These are phyloP conservation scores for Mactromeris polynyma DNA, from an alignment of 2,888 invertebrate genomes.

Conservation along the genomic window DNA sequence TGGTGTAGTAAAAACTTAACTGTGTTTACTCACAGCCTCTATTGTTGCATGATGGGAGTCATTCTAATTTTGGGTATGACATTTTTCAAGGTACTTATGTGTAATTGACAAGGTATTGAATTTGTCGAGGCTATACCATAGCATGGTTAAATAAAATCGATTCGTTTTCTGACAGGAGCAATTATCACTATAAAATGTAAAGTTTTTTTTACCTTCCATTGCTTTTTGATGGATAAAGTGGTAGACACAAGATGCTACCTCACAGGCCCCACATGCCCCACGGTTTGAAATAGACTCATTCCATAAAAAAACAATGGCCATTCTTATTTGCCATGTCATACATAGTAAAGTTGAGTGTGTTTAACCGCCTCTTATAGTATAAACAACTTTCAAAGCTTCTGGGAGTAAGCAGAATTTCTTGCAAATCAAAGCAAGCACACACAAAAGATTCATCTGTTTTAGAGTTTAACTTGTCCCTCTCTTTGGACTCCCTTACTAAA, in stretches of 20 bases:
- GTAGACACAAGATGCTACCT: constrained; percentile 13
- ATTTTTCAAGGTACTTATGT: constrained; percentile 15
- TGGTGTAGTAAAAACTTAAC: background rate
- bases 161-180: constrained; percentile 48
- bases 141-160: background rate
- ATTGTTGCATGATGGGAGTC: constrained; percentile 56
- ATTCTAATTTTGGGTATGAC: too few relatives aligned
- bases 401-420: constrained; percentile 38
- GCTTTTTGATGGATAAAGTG: background rate
- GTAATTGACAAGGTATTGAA: background rate
- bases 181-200: constrained; percentile 32
- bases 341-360: constrained; percentile 53
- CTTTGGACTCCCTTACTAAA: constrained; percentile 20
- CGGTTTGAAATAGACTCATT: constrained; percentile 53
- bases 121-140: background rate
- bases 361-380: constrained; percentile 47
- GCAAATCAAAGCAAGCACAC: constrained; percentile 38
- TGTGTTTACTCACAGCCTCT: constrained; percentile 31
- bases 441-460: background rate
- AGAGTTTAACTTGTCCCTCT: constrained; percentile 19
- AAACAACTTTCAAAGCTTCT: constrained; percentile 23
- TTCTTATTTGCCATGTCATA: constrained; percentile 49
- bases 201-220: background rate
- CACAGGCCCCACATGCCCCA: constrained; percentile 15
- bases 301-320: constrained; percentile 55